phyloP scores from a whole-genome alignment of 2,888 invertebrate species.

The Petrophora chlorosata region DNA sequence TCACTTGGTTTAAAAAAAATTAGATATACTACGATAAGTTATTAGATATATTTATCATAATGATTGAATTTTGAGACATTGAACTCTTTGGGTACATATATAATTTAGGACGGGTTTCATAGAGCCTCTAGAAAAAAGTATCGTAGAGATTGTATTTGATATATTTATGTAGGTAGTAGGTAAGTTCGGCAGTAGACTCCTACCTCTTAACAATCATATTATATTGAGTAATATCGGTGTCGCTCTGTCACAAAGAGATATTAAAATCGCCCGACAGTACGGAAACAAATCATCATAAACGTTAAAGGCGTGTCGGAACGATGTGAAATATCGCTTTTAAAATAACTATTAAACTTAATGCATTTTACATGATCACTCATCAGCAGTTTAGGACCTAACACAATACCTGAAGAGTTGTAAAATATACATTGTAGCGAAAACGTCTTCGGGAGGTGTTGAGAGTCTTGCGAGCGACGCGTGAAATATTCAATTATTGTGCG shows the following conservation, averaged over 20 bases:
- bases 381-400: slow-evolving; percentile 81
- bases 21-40: too few species aligned
- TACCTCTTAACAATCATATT: too few species aligned
- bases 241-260: slow-evolving; percentile 53
- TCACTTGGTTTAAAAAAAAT: too few species aligned
- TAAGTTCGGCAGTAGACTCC: too few species aligned
- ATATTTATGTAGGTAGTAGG: too few species aligned
- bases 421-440: slow-evolving; percentile 77
- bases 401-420: slow-evolving; percentile 74
- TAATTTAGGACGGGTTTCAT: too few species aligned
- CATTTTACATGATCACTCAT: slow-evolving; percentile 78
- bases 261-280: slow-evolving; percentile 60
- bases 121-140: too few species aligned
- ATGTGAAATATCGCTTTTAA: slow-evolving; percentile 82
- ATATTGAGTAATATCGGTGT: slow-evolving; percentile 45
- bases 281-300: slow-evolving; percentile 83
- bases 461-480: slow-evolving; percentile 81
- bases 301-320: slow-evolving; percentile 70
- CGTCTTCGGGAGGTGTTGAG: slow-evolving; percentile 78
- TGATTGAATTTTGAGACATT: too few species aligned
- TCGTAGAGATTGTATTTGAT: too few species aligned
- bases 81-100: too few species aligned
- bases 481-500: slow-evolving; percentile 82
- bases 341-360: slow-evolving; percentile 79
- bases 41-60: too few species aligned